Base-by-base conservation (phyloP, 2,888 invertebrate genomes). In the Diarsia dahlii region DNA sequence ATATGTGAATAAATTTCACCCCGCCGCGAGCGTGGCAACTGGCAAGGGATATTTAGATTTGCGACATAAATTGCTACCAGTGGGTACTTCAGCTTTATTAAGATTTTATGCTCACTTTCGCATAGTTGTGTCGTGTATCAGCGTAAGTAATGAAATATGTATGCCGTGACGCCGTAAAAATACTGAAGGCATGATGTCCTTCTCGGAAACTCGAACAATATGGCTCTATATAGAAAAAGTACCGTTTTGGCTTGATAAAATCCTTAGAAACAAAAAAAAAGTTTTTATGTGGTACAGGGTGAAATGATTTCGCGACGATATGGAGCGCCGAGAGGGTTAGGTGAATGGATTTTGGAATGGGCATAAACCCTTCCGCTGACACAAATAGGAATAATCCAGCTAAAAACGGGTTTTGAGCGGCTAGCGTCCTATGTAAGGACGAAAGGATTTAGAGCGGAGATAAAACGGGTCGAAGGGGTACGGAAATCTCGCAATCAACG, bases 401-500 rank as follows among this genome's bases (percentile, higher is more conserved):
- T 79, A 82, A 84, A 82, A 87, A 84, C 78, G 78, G 76, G 75
- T 70, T 86, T 74, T 62, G 78, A 74, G 65, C 54, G 50, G 60
- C 82, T 74, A 77, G 67, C 76, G 71, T 74, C 82, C 85, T 83
- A 84, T 78, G 74, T 72, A 54, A 78, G 77, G 83, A 76, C 76
- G 72, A 90, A 90, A 88, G 90, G 89, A 84, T 87, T 85, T 84
- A 75, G 79, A 84, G 73, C 74, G 71, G 81, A 84, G 85, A 85
- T 85, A 88, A 86, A 87, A 85, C 74, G 86, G 83, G 84, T 82
- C 80, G 84, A 84, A 89, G 79, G 86, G 87, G 82, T 88, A 83
- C 87, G 90, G 89, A 92, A 92, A 92, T 91, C 85, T 86, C 74
- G 87, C 90, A 91, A 92, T 92, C 91, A 89, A 88, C 86, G 84